Base-by-base conservation (phyloP, 1,140 invertebrate genomes). In the Panulirus ornatus region DNA sequence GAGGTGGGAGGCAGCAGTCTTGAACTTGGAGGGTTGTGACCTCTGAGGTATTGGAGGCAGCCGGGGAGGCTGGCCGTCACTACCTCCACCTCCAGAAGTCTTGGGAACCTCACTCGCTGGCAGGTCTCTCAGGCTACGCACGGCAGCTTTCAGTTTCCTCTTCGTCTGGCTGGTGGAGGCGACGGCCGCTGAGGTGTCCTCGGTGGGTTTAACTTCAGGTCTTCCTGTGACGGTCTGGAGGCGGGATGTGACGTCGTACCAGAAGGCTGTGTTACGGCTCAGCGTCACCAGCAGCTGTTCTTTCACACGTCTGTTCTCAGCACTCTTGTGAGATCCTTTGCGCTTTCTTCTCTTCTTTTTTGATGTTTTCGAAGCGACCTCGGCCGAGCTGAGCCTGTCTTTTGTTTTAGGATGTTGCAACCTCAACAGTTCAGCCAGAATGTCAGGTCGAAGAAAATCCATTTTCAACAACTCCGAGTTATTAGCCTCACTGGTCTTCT, bases 261-360 rank as follows among this genome's bases (percentile, higher is more conserved):
- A 89, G 79, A 83, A 89, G 58, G 87, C 79, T n/a, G 87, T 83
- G 70, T 89, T 89, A 36, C 79, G 79, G 22, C n/a, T 89, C 0
- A 89, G 51, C 16, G 87, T 75, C 66, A 89, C 79, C 30, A 89
- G 70, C n/a, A 89, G 44, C 34, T 83, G 47, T 8, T 89, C 66
- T 40, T 66, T 82, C 6, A 83, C 27, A 16, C 66, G 42, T 16
- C 30, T 71, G 1, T 70, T 40, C 22, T 82, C 87, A 34, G 11
- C 76, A 27, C 42, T 83, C 38, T 73, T 76, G 19, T 83, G 66
- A 5, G 44, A 47, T 2, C 34, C 51, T 40, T 27, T 76, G 1
- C 44, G 73, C 30, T 76, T 83, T 34, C 66, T 82, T 70, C 58
- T 83, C 47, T 66, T 88, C 42, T 71, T 89, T 79, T 44, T 89